phyloP scores from a whole-genome alignment of 2,888 invertebrate species.

The Zhuqinia jingwanae region DNA sequence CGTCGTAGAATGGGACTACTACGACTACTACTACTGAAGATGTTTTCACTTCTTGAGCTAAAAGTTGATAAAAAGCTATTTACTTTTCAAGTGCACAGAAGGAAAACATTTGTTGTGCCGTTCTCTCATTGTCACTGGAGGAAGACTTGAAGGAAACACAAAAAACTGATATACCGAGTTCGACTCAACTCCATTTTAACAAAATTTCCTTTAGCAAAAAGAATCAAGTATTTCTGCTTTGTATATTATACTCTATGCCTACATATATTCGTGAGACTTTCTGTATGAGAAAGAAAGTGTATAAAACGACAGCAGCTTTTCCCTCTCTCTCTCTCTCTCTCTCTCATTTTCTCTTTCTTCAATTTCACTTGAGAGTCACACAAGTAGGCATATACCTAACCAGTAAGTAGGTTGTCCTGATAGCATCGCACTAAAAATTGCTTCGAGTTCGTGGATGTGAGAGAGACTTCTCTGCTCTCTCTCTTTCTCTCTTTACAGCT shows the following conservation, averaged over 20 bases:
- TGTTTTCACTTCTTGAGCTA: neutral
- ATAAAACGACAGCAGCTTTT: slow-evolving; percentile 1
- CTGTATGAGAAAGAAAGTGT: neutral
- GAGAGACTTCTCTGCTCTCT: neutral
- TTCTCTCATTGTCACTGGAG: slow-evolving; percentile 17
- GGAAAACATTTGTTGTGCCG: neutral
- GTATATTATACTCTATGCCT: neutral
- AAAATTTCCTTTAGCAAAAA: slow-evolving; percentile 22
- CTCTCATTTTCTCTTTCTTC: neutral
- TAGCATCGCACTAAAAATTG: slow-evolving; percentile 47
- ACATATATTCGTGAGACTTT: neutral
- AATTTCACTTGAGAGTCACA: neutral
- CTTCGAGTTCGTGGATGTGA: slow-evolving; percentile 3
- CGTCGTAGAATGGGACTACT: no score
- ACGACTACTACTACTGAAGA: no score
- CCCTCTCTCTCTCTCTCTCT: slow-evolving; percentile 10
- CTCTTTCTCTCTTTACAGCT: neutral
- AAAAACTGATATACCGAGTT: slow-evolving; percentile 27
- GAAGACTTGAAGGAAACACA: slow-evolving; percentile 15
- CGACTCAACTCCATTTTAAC: slow-evolving; percentile 38
- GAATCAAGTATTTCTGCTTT: neutral
- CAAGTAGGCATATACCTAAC: neutral
- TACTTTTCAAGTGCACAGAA: slow-evolving; percentile 6
- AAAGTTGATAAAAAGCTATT: slow-evolving; percentile 30
- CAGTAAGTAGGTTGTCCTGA: slow-evolving; percentile 21